These are phyloP conservation scores for Linhomoeus sp. DNA, from an alignment of 2,888 invertebrate species.

Conservation along the genomic window DNA sequence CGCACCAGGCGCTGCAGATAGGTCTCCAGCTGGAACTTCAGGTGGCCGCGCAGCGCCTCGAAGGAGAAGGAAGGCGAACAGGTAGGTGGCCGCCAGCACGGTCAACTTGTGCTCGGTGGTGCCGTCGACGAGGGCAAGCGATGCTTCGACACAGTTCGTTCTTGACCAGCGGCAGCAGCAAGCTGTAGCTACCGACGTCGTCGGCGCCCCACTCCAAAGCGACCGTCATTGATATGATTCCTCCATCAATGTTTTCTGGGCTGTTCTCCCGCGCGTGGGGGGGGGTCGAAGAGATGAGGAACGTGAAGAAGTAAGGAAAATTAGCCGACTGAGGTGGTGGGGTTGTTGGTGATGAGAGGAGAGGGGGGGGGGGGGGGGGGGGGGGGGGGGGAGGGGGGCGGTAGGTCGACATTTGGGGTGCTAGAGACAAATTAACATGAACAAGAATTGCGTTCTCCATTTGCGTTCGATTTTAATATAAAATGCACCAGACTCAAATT, in stretches of 20 bases:
- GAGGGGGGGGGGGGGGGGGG: too few species aligned
- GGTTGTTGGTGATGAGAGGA: too few species aligned
- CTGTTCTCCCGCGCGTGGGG: conserved; percentile 52
- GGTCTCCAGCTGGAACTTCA: conserved; percentile 59
- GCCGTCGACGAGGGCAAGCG: conserved; percentile 31
- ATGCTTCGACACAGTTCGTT: conserved; percentile 77
- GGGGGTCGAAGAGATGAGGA: conserved; percentile 77
- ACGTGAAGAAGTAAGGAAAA: too few species aligned
- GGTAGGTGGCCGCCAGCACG: conserved; percentile 70
- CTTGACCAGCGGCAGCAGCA: conserved; percentile 58
- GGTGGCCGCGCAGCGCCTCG: conserved; percentile 67
- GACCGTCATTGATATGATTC: conserved; percentile 71
- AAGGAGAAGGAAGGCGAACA: conserved; percentile 83
- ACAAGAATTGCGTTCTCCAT: too few species aligned
- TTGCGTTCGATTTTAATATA: too few species aligned
- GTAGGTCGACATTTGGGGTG: too few species aligned
- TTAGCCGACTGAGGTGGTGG: too few species aligned
- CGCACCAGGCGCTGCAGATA: conserved; percentile 19
- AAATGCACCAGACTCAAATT: too few species aligned
- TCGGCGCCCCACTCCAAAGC: conserved; percentile 84
- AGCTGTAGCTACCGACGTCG: conserved; percentile 48
- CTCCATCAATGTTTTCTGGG: conserved; percentile 76
- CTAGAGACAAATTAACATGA: too few species aligned
- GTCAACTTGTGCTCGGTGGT: conserved; percentile 44
- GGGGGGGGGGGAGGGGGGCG: too few species aligned